Conservation (phyloP, 2,113 vertebrate species). For the Clarias gariepinus region DNA sequence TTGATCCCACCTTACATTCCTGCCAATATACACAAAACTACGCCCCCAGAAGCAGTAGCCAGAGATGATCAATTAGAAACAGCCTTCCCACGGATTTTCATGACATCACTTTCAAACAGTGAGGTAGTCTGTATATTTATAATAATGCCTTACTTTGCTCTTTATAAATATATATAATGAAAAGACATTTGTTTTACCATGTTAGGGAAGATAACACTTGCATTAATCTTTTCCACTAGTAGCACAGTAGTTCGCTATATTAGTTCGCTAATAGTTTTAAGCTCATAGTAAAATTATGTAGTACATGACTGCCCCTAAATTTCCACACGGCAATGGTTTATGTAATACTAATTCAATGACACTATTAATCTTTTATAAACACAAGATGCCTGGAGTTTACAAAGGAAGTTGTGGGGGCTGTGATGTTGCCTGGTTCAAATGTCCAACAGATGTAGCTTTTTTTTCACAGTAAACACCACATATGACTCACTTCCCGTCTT, state of each 20-base stretch:
- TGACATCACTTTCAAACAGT: neutral
- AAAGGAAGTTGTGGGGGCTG: conserved; percentile 3
- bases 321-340: neutral
- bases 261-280: neutral
- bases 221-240: neutral
- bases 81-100: neutral
- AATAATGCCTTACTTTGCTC: neutral
- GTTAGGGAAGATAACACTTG: neutral
- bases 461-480: conserved; percentile 23
- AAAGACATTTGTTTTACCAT: neutral
- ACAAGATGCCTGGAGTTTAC: neutral
- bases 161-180: neutral
- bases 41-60: neutral
- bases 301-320: neutral
- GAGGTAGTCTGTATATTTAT: neutral
- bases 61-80: neutral
- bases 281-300: neutral
- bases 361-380: conserved; percentile 7
- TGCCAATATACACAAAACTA: neutral
- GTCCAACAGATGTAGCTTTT: conserved; percentile 25
- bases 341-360: neutral
- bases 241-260: neutral
- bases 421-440: conserved; percentile 17
- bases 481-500: conserved; percentile 39
- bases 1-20: neutral